Base-by-base conservation (phyloP, 2,797 vertebrate species). In the Chrysocyon brachyurus region DNA sequence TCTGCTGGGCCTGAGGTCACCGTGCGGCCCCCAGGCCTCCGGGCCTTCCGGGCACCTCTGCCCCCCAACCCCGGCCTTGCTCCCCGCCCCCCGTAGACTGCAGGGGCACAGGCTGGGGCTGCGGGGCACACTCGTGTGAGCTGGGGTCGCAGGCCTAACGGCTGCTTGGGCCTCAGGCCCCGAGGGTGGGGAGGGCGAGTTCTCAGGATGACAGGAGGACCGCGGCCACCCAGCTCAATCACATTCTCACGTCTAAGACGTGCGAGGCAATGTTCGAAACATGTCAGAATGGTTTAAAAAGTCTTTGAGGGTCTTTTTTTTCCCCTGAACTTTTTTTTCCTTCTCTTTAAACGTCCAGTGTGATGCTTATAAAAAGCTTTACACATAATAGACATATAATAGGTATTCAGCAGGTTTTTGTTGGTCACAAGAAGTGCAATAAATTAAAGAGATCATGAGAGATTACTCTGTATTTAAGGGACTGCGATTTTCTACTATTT, bases 401-500 rank as follows among this genome's bases (percentile, higher is more conserved):
- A 77, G 75, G 59, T 81, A 94, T 89, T 95, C 31, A 87, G 82
- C 78, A 87, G 19, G 14, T 81, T 70, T 88, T 85, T 91, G 64
- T 87, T 81, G 90, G 66, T 77, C 28, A 40, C n/a, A 94, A 87
- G 77, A 88, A 96, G 54, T 72, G 52, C 40, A 93, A 73, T 91
- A 87, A 97, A 95, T 96, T 85, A 89, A 64, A 73, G 75, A 72
- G 52, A 92, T 93, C n/a, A 61, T 78, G 92, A 92, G 83, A 94
- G 84, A 93, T 94, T 88, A 73, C 78, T 93, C 19, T 77, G 10
- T 87, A 10, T 90, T 85, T 81, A 73, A 68, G 7, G 52, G n/a
- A 93, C 56, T 36, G 57, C 96, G 12, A 72, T 21, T 97, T 98
- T 96, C 46, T 97, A 36, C 87, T 95, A 90, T 94, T 95, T 93